phyloP scores from a whole-genome alignment of 2,888 invertebrate species.

The Cephonodes hylas region DNA sequence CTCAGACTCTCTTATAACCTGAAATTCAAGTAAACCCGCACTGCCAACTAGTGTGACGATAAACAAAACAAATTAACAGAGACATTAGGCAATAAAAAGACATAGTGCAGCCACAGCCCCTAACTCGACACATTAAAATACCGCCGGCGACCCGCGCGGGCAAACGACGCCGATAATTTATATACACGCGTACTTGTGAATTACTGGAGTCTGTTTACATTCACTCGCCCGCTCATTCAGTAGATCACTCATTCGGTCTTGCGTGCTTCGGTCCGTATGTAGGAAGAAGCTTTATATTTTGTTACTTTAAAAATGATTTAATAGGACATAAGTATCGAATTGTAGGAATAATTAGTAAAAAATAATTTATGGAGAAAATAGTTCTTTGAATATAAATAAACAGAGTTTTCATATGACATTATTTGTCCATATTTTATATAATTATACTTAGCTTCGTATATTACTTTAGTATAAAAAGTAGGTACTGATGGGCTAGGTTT shows the following conservation, averaged over 20 bases:
- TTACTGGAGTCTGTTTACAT: slow-evolving; percentile 5
- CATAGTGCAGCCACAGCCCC: slow-evolving; percentile 3
- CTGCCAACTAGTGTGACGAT: slow-evolving; percentile 1
- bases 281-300: neutral
- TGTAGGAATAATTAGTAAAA: no score
- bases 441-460: no score
- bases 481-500: no score
- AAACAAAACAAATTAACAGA: slow-evolving; percentile 10
- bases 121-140: slow-evolving; percentile 6
- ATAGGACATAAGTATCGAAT: no score
- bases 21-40: neutral
- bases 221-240: slow-evolving; percentile 3
- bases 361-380: no score
- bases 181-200: neutral
- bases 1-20: neutral
- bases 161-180: slow-evolving; percentile 4
- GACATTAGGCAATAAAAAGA: slow-evolving; percentile 9
- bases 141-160: neutral
- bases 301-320: neutral
- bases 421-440: no score
- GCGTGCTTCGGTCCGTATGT: neutral
- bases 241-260: slow-evolving; percentile 3
- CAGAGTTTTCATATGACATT: no score
- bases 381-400: no score
- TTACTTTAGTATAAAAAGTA: no score